Conservation (phyloP, 2,113 vertebrate genomes). For the Miniopterus natalensis region DNA sequence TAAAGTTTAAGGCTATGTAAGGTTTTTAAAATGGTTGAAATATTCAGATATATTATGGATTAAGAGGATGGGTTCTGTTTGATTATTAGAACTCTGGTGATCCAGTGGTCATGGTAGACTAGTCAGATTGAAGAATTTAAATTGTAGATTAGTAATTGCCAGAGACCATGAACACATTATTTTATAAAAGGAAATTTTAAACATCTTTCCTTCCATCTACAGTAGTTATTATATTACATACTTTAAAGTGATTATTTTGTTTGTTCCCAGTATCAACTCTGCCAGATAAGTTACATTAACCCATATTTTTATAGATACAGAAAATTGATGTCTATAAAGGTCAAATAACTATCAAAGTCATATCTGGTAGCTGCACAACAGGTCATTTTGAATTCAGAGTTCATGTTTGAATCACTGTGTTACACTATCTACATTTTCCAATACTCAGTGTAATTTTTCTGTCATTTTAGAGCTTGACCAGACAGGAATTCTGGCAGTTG, state of each 20-base stretch:
- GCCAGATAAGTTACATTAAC: background rate
- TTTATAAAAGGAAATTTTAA: conserved; percentile 52
- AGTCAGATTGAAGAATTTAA: conserved; percentile 25
- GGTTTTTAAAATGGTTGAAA: conserved; percentile 13
- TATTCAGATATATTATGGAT: conserved; percentile 16
- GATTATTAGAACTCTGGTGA: background rate
- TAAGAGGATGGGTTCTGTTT: background rate
- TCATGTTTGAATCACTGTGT: background rate
- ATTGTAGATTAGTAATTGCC: conserved; percentile 20
- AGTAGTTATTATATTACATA: background rate
- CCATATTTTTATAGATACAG: conserved; percentile 27
- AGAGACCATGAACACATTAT: conserved; percentile 35
- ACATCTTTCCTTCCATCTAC: background rate
- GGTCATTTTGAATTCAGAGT: background rate
- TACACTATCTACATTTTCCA: background rate
- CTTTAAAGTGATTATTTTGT: conserved; percentile 49
- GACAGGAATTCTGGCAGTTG: conserved; percentile 93
- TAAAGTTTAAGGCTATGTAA: conserved; percentile 9
- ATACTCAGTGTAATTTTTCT: background rate
- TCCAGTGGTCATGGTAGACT: background rate
- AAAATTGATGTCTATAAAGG: background rate
- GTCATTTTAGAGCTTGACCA: conserved; percentile 90
- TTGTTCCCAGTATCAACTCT: background rate
- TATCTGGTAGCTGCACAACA: background rate
- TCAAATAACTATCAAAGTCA: conserved; percentile 45